A percentile compares a stretch with the other conserved stretches of the same genome.
phyloP scores from a whole-genome alignment of 2,113 vertebrate genomes.

The Bolborhynchus lineola region DNA sequence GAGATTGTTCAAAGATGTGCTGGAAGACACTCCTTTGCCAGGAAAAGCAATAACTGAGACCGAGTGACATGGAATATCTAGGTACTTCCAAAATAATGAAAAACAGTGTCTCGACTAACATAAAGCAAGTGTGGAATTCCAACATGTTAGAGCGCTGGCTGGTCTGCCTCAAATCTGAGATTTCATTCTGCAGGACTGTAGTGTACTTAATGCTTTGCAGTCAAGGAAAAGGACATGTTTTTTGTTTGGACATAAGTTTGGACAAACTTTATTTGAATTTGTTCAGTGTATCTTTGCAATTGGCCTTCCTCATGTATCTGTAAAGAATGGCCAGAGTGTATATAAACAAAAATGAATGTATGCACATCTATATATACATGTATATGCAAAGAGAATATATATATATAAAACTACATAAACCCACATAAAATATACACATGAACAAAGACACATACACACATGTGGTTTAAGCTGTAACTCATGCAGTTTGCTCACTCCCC shows the following conservation, averaged over 20 bases:
- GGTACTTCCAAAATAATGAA: background rate
- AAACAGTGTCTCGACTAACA: background rate
- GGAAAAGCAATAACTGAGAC: background rate
- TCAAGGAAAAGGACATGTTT: background rate
- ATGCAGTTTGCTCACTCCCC: too few relatives aligned
- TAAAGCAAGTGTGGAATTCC: background rate
- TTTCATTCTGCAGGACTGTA: background rate
- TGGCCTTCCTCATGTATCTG: background rate
- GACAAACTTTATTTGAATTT: background rate
- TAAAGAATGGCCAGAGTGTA: background rate
- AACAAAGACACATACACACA: background rate
- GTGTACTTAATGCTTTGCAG: background rate
- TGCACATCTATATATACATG: background rate
- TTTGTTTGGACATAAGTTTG: background rate
- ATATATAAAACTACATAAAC: background rate
- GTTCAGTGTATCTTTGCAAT: background rate
- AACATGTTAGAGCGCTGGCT: background rate
- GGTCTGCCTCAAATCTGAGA: background rate
- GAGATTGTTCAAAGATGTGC: background rate
- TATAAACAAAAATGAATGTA: background rate
- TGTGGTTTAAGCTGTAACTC: too few relatives aligned
- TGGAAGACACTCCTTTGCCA: background rate
- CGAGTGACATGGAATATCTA: background rate
- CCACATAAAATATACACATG: background rate
- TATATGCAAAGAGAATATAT: background rate